These are phyloP conservation scores for Otus sunia DNA, from an alignment of 2,113 vertebrate species.

Conservation along the genomic window DNA sequence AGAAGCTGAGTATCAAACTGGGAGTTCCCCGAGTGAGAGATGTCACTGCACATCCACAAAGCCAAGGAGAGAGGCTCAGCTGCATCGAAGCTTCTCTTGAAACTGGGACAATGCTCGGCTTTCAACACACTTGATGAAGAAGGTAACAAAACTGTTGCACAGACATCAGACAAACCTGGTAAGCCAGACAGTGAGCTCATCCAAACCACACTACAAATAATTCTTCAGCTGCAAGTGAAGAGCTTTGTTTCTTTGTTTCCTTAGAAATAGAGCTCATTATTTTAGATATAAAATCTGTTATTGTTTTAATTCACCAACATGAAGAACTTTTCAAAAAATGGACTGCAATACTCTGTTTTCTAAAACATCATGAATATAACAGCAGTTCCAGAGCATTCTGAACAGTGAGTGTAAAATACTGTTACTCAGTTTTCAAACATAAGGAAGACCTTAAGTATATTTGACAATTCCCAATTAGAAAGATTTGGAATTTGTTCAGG, in stretches of 20 bases:
- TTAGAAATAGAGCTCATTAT: constrained; percentile 23
- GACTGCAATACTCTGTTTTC: neutral
- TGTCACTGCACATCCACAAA: neutral
- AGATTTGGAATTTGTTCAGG: constrained; percentile 62
- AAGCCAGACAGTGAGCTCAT: constrained; percentile 33
- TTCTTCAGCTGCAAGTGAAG: neutral
- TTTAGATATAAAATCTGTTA: constrained; percentile 8
- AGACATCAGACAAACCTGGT: neutral
- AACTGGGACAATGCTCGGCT: neutral
- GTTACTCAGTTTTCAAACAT: neutral
- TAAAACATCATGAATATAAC: neutral
- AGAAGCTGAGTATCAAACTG: neutral
- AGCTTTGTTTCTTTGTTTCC: constrained; percentile 14
- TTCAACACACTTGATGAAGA: constrained; percentile 17
- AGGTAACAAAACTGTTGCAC: constrained; percentile 7
- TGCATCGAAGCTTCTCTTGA: neutral
- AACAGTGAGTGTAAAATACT: neutral
- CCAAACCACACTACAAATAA: constrained; percentile 9
- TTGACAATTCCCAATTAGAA: constrained; percentile 45
- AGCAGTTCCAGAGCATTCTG: neutral
- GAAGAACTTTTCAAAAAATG: constrained; percentile 28
- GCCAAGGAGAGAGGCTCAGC: neutral
- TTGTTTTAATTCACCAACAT: constrained; percentile 4
- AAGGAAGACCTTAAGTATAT: constrained; percentile 37
- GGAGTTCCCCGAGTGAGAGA: neutral